Evolutionary conservation across 2,888 invertebrate species (phyloP).

Genomic region (Mythimna pallens): DNA sequence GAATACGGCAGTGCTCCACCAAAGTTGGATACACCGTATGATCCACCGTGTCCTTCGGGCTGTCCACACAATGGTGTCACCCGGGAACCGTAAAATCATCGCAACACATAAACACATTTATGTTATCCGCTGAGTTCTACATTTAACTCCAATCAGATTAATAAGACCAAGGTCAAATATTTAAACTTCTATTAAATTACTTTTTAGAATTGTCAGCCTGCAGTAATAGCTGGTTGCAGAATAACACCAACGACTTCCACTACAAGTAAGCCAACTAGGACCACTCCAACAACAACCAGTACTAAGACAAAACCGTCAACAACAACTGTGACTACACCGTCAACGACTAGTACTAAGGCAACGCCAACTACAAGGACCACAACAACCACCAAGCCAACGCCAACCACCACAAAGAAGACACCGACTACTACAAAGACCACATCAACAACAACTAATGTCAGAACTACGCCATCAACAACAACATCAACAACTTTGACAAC

Average conservation of each 20-base stretch:
- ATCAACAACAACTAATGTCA: background rate
- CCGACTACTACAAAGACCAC: background rate
- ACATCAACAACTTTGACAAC: background rate
- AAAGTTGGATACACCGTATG: too few relatives aligned
- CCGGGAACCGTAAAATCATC: too few relatives aligned
- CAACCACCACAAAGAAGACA: background rate
- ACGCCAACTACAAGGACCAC: too few relatives aligned
- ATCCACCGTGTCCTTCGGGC: too few relatives aligned
- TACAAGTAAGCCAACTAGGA: background rate
- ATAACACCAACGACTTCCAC: slow-evolving; percentile 7
- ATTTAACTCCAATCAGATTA: background rate
- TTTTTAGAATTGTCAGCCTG: slow-evolving; percentile 23
- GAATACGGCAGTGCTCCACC: too few relatives aligned
- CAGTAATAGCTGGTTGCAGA: slow-evolving; percentile 12
- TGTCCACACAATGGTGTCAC: too few relatives aligned
- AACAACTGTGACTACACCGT: background rate
- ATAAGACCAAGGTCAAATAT: background rate
- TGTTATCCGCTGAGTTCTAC: background rate
- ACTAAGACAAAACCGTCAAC: background rate
- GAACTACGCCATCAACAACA: background rate
- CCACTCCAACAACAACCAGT: background rate
- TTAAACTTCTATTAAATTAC: background rate
- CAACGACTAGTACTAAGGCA: background rate
- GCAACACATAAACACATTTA: too few relatives aligned
- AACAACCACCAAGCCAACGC: background rate